Conservation (phyloP, 2,888 invertebrate species). For the Dermolepida albohirtum region DNA sequence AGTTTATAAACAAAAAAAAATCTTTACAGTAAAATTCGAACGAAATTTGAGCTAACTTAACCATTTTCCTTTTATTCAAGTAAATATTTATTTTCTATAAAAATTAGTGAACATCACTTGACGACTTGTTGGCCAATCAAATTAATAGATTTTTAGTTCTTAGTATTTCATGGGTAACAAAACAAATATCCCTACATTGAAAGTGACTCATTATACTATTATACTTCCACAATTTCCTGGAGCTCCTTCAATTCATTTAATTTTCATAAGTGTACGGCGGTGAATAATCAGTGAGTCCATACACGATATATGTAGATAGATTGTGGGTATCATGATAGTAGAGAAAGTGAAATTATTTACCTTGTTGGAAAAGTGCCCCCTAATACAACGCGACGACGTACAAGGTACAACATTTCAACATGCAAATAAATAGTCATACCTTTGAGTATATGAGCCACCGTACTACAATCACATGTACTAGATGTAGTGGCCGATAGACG, state of each 20-base stretch:
- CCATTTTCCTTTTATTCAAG: no score
- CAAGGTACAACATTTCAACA: conserved; percentile 22
- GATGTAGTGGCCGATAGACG: conserved; percentile 57
- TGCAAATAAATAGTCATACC: conserved; percentile 17
- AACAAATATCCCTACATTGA: no score
- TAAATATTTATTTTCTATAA: no score
- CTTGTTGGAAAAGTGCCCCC: conserved; percentile 22
- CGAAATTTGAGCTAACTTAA: no score
- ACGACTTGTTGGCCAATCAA: no score
- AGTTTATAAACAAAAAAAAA: no score
- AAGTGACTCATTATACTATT: no score
- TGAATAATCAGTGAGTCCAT: conserved; percentile 26
- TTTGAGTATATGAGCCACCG: conserved; percentile 1
- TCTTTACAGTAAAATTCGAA: no score
- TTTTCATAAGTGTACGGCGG: conserved; percentile 24
- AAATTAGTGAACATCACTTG: no score
- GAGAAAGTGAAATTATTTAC: conserved; percentile 36
- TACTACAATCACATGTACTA: conserved; percentile 13
- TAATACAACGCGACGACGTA: conserved; percentile 13
- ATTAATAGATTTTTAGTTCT: no score
- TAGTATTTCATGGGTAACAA: no score
- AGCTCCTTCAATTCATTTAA: conserved; percentile 23
- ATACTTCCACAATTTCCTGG: conserved; percentile 3
- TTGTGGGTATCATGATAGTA: not conserved
- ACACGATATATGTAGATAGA: no score